A percentile compares a stretch with the other conserved stretches of the same genome.
These are phyloP conservation scores for Microtus oregoni DNA, from an alignment of 2,113 vertebrate species.

Conservation along the genomic window DNA sequence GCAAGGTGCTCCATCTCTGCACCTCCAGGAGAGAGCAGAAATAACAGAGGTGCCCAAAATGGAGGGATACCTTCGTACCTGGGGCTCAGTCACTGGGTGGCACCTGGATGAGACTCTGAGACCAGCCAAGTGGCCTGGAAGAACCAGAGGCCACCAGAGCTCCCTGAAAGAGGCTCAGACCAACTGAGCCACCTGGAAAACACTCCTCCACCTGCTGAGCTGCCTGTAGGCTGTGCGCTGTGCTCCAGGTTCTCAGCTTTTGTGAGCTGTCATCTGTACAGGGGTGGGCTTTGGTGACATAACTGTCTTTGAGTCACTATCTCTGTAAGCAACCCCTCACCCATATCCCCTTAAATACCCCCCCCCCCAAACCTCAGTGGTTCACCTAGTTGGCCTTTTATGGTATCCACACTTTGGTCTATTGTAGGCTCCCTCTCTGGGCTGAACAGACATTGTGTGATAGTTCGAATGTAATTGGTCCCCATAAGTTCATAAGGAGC, in stretches of 20 bases:
- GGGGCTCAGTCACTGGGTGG: neutral
- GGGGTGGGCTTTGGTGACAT: neutral
- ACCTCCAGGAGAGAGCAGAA: rapidly evolving
- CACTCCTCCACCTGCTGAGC: neutral
- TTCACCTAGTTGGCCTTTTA: neutral
- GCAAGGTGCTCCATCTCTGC: rapidly evolving
- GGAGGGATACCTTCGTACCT: neutral
- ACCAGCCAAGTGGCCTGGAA: neutral
- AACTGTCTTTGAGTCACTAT: neutral
- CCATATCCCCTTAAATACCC: neutral
- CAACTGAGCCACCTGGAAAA: neutral
- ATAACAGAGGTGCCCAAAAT: neutral
- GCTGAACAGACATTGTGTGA: no score
- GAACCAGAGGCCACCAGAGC: neutral
- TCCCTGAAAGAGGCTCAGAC: no score
- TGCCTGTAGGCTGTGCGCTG: neutral
- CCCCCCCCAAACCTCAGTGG: neutral
- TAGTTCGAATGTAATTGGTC: no score
- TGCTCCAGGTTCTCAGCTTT: neutral
- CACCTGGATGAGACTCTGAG: neutral
- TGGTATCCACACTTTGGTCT: neutral
- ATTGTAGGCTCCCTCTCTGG: no score
- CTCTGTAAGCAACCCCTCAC: neutral
- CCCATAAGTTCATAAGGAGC: no score
- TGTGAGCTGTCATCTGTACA: neutral